phyloP scores from a whole-genome alignment of 2,797 vertebrate genomes.

The Uromys caudimaculatus region DNA sequence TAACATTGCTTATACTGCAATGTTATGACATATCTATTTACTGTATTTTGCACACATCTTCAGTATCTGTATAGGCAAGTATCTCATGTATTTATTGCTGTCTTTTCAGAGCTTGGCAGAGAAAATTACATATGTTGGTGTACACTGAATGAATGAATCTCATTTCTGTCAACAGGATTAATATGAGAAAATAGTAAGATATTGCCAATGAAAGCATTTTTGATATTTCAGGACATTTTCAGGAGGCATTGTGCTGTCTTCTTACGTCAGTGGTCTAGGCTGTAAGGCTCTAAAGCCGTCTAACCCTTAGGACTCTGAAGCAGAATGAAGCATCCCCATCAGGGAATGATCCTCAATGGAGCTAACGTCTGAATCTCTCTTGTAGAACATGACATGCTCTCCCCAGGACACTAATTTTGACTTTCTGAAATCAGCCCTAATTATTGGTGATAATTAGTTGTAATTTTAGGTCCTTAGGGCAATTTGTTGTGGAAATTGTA shows the following conservation, averaged over 20 bases:
- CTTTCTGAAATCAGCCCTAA: conserved; percentile 61
- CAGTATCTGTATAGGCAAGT: background rate
- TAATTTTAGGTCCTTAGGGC: conserved; percentile 52
- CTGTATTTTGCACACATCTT: conserved; percentile 5
- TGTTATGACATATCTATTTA: conserved; percentile 38
- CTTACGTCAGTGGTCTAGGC: background rate
- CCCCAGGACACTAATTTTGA: conserved; percentile 52
- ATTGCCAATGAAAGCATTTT: conserved; percentile 3
- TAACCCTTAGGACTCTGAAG: background rate
- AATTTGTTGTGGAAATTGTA: conserved; percentile 66
- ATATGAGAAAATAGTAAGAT: conserved; percentile 53
- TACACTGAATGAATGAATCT: conserved; percentile 47
- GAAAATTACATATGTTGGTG: conserved; percentile 1
- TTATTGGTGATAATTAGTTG: conserved; percentile 74
- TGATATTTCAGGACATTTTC: conserved; percentile 40
- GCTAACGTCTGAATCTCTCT: conserved; percentile 47
- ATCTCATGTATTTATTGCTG: conserved; percentile 47
- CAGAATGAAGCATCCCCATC: background rate
- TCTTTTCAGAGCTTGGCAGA: conserved; percentile 47
- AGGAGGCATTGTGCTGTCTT: background rate
- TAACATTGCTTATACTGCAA: conserved; percentile 39
- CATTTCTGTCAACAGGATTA: conserved; percentile 23
- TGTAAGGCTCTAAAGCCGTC: background rate
- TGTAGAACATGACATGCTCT: conserved; percentile 27
- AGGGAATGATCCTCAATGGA: background rate